These are phyloP conservation scores for Bellardia bayeri DNA, from an alignment of 2,888 invertebrate species.

Conservation along the genomic window DNA sequence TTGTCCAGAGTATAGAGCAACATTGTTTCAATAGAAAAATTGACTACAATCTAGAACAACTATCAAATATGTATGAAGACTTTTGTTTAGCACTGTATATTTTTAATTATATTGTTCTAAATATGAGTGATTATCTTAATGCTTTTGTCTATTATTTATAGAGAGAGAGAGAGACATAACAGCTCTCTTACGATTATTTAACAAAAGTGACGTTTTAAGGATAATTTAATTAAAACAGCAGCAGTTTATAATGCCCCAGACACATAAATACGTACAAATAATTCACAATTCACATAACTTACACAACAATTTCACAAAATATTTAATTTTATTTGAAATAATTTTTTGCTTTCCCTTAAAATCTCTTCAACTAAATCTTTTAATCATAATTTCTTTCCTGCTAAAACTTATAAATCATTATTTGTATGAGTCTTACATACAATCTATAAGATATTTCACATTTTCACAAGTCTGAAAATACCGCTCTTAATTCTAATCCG, in stretches of 20 bases:
- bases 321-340: background rate
- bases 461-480: background rate
- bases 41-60: no score
- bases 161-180: background rate
- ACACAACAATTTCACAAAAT: background rate
- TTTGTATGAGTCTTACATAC: background rate
- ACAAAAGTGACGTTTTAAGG: constrained; percentile 39
- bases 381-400: background rate
- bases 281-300: background rate
- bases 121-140: background rate
- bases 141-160: constrained; percentile 5
- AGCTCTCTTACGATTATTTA: constrained; percentile 17
- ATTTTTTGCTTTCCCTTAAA: no score
- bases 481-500: constrained; percentile 12
- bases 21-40: background rate
- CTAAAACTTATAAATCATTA: background rate
- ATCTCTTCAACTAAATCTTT: background rate
- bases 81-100: background rate
- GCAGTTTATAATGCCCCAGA: background rate
- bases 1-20: no score
- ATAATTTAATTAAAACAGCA: constrained; percentile 61
- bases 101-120: background rate
- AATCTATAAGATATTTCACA: no score
- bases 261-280: background rate
- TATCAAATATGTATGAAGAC: background rate